A percentile compares a stretch with the other conserved stretches of the same genome.
phyloP scores from a whole-genome alignment of 1,140 invertebrate genomes.

The Saccostrea cuccullata region DNA sequence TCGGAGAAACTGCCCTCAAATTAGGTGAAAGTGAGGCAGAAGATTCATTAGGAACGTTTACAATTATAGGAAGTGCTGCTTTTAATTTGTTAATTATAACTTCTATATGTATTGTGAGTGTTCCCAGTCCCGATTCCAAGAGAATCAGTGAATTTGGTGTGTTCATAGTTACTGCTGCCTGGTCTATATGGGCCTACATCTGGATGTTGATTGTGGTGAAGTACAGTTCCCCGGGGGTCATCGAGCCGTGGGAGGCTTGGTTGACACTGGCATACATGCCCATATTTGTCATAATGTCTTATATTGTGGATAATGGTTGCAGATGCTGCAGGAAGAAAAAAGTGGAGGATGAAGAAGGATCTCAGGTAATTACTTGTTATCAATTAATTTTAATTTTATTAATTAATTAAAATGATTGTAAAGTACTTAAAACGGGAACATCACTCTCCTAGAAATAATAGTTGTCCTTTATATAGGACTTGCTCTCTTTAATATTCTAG shows the following conservation, averaged over 20 bases:
- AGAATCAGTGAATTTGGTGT: slow-evolving; percentile 78
- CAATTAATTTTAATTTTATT: too few species aligned
- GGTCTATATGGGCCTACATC: slow-evolving; percentile 80
- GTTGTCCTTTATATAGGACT: too few species aligned
- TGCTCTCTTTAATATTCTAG: too few species aligned
- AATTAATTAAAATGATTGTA: too few species aligned
- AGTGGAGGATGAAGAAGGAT: slow-evolving; percentile 45
- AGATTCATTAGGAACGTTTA: slow-evolving; percentile 77
- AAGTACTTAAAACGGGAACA: too few species aligned
- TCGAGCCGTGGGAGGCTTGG: slow-evolving; percentile 81
- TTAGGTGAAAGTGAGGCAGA: slow-evolving; percentile 64
- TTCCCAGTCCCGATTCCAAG: slow-evolving; percentile 70
- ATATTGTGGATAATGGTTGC: slow-evolving; percentile 68
- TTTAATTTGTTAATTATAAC: slow-evolving; percentile 80
- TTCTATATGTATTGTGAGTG: slow-evolving; percentile 75
- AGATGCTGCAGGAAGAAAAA: slow-evolving; percentile 62
- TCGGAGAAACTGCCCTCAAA: slow-evolving; percentile 76
- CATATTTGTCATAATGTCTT: slow-evolving; percentile 75
- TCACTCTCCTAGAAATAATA: too few species aligned
- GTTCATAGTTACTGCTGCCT: slow-evolving; percentile 77
- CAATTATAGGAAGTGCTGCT: slow-evolving; percentile 80
- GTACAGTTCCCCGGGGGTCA: slow-evolving; percentile 63
- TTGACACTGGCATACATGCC: slow-evolving; percentile 83
- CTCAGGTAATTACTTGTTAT: slow-evolving; percentile 7
- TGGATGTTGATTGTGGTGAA: slow-evolving; percentile 76